phyloP scores from a whole-genome alignment of 2,888 invertebrate species.

The Hedya salicella region DNA sequence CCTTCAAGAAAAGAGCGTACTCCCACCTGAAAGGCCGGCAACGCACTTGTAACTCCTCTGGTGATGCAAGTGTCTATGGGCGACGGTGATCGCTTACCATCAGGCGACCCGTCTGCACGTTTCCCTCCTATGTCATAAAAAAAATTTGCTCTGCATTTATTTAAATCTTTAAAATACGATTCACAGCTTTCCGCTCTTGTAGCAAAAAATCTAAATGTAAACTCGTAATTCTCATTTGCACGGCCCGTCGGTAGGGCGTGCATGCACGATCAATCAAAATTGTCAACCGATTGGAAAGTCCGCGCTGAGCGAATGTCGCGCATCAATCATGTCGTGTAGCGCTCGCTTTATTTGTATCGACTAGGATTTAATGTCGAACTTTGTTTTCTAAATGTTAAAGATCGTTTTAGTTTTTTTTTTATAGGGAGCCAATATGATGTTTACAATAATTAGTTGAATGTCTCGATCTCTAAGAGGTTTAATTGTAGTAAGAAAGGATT shows the following conservation, averaged over 20 bases:
- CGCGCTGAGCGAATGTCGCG: conserved; percentile 65
- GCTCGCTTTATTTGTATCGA: conserved; percentile 44
- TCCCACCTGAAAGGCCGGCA: too few relatives aligned
- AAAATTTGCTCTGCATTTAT: too few relatives aligned
- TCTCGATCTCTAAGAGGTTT: too few relatives aligned
- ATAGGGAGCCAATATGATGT: too few relatives aligned
- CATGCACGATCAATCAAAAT: conserved; percentile 79
- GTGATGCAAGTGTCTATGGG: too few relatives aligned
- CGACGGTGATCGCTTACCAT: too few relatives aligned
- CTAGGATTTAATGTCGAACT: conserved; percentile 16
- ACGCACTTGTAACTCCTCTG: too few relatives aligned
- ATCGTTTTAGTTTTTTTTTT: conserved; percentile 5
- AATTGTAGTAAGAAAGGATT: too few relatives aligned
- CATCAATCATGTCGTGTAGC: conserved; percentile 75
- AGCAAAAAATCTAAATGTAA: conserved; percentile 22
- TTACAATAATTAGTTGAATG: too few relatives aligned
- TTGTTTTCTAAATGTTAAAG: conserved; percentile 6
- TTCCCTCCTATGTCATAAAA: too few relatives aligned
- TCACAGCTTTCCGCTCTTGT: background rate
- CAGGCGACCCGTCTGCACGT: too few relatives aligned
- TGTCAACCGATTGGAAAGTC: conserved; percentile 81
- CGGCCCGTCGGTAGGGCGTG: conserved; percentile 58
- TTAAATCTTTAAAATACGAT: background rate
- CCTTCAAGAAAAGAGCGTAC: too few relatives aligned
- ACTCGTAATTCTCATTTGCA: conserved; percentile 62